Base-by-base conservation (phyloP, 2,888 invertebrate genomes). In the Steinernema carpocapsae region DNA sequence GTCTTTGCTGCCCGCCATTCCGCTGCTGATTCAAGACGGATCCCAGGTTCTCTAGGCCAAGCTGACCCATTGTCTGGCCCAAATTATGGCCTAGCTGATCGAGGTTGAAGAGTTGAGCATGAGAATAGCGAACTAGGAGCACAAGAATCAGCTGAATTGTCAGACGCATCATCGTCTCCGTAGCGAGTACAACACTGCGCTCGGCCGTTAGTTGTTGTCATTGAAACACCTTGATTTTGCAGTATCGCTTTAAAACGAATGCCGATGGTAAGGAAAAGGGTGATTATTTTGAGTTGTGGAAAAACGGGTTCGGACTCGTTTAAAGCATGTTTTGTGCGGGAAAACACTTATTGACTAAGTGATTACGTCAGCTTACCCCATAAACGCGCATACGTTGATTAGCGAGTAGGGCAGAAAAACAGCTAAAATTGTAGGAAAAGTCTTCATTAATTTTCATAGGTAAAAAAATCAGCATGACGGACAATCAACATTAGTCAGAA, bases 31-130 rank as follows among this genome's bases (percentile, higher is more conserved):
- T 6, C 26, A 56, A 26, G 4, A 14, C 26, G 24, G 22, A 48
- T n/a, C 48, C 48, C 19, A 48, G 4, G 48, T 48, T 52, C 22
- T 22, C 52, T n/a, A 52, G 32, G 1, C 64, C 64, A 3, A 64
- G 32, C 64, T 64, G 64, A 12, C 37, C 64, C 64, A 64, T 64
- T 4, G 64, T 64, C 14, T 26, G 29, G 19, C 64, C 64, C 32
- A 64, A 26, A 2, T 64, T 24, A 3, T 32, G 26, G 7, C 64
- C 64, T 6, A 64, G 64, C 2, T 64, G 22, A n/a, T 29, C 64
- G 64, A 64, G 64, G 29, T 64, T 64, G 32, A 64, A 64, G 12
- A 64, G 32, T n/a, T 64, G 64, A 32, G 64, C 64, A 64, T 64
- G 14, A 32, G 17, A 26, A 64, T 10, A 64, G 17, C 6, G 10